A percentile compares a stretch with the other conserved stretches of the same genome.
Conservation (phyloP, 1,140 invertebrate genomes). For the Drosophila carrolli region DNA sequence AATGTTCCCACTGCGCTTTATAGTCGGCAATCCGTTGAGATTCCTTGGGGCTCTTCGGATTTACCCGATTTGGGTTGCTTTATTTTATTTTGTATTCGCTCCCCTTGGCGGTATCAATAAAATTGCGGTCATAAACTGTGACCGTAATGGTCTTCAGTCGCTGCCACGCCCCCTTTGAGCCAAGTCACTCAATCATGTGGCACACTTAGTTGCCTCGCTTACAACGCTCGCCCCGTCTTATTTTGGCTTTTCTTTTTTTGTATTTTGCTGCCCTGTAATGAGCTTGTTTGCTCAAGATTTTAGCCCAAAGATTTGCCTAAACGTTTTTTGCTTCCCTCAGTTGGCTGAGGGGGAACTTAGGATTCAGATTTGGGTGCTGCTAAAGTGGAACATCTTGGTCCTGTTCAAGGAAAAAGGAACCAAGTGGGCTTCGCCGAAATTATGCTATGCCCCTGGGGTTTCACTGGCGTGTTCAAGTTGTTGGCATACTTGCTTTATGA, state of each 20-base stretch:
- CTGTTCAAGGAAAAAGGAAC: constrained; percentile 11
- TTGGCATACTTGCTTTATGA: constrained; percentile 12
- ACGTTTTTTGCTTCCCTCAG: constrained; percentile 27
- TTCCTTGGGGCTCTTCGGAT: constrained; percentile 36
- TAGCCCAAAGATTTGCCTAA: constrained; percentile 70
- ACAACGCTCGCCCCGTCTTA: constrained; percentile 2
- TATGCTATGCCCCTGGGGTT: constrained; percentile 23
- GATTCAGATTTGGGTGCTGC: constrained; percentile 11
- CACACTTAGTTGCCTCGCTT: constrained; percentile 39
- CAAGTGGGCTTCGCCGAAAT: constrained; percentile 11
- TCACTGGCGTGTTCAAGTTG: constrained; percentile 22
- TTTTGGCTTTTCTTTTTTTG: constrained; percentile 25
- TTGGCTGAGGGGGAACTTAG: not conserved
- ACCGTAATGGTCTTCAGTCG: constrained; percentile 37
- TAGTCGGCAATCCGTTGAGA: constrained; percentile 16
- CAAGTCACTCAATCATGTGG: constrained; percentile 68
- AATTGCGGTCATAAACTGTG: constrained; percentile 74
- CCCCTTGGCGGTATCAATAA: constrained; percentile 79
- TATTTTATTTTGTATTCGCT: constrained; percentile 53
- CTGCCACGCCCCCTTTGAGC: constrained; percentile 49
- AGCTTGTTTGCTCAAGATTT: constrained; percentile 74
- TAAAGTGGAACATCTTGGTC: constrained; percentile 57
- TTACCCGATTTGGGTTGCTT: constrained; percentile 29
- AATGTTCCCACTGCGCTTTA: constrained; percentile 41
- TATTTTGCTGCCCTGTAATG: constrained; percentile 44